phyloP scores from a whole-genome alignment of 2,888 invertebrate species.

The Tachina grossa region DNA sequence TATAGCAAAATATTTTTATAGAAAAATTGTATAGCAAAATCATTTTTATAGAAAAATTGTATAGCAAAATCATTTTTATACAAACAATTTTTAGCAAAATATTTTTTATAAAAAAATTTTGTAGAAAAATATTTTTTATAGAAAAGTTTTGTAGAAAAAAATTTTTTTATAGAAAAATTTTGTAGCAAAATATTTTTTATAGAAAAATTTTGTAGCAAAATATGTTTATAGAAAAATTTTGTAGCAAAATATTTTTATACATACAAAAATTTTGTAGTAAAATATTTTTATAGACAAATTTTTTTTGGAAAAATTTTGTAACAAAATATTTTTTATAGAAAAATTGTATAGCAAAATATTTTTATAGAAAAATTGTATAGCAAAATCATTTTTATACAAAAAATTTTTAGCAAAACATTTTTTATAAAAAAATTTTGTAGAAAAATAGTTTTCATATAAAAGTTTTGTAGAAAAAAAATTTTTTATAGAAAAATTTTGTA shows the following conservation, averaged over 20 bases:
- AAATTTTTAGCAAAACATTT: too few species aligned
- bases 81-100: neutral
- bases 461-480: too few species aligned
- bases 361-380: too few species aligned
- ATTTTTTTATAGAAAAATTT: neutral
- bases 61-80: neutral
- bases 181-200: neutral
- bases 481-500: too few species aligned
- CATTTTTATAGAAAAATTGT: neutral
- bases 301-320: neutral
- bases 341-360: neutral
- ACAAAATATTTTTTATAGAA: neutral
- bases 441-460: too few species aligned
- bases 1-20: neutral
- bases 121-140: neutral
- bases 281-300: neutral
- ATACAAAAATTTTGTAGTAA: neutral
- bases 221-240: neutral
- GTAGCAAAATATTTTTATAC: too few species aligned
- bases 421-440: too few species aligned
- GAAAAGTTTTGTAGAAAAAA: neutral
- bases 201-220: neutral
- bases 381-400: neutral
- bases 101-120: neutral
- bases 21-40: neutral